Percentiles rank a stretch among this genome's conserved stretches.
Conservation (phyloP, 1,140 invertebrate genomes). For the Bombus breviceps region DNA sequence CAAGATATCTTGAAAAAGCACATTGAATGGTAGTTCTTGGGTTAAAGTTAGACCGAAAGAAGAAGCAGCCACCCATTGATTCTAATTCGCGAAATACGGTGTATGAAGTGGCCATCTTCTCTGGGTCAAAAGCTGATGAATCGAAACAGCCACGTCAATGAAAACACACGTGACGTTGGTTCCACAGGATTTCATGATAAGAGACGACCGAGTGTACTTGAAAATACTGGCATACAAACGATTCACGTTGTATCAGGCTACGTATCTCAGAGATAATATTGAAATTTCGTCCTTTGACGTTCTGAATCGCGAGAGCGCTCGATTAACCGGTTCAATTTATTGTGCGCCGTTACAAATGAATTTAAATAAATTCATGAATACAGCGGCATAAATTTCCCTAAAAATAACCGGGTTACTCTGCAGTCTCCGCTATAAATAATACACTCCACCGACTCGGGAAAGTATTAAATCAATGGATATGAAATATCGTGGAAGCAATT, state of each 20-base stretch:
- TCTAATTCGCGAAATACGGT: neutral
- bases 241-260: neutral
- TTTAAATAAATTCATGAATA: conserved; percentile 42
- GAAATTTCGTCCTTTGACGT: conserved; percentile 11
- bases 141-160: conserved; percentile 30
- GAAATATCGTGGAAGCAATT: conserved; percentile 5
- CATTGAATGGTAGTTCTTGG: neutral
- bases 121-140: conserved; percentile 21
- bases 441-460: neutral
- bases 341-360: conserved; percentile 17
- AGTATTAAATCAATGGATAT: neutral
- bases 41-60: neutral
- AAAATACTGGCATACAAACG: neutral
- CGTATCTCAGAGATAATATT: conserved; percentile 28
- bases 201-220: conserved; percentile 10
- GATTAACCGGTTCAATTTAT: conserved; percentile 19
- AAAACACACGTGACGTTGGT: conserved; percentile 4
- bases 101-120: conserved; percentile 1
- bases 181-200: neutral
- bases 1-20: neutral
- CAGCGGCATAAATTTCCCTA: conserved; percentile 25
- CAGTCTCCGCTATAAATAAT: neutral
- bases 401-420: neutral
- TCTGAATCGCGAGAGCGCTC: neutral
- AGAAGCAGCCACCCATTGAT: neutral